Evolutionary conservation across 1,140 invertebrate genomes (phyloP).

Genomic region (Pseudomyrmex cubaensis): DNA sequence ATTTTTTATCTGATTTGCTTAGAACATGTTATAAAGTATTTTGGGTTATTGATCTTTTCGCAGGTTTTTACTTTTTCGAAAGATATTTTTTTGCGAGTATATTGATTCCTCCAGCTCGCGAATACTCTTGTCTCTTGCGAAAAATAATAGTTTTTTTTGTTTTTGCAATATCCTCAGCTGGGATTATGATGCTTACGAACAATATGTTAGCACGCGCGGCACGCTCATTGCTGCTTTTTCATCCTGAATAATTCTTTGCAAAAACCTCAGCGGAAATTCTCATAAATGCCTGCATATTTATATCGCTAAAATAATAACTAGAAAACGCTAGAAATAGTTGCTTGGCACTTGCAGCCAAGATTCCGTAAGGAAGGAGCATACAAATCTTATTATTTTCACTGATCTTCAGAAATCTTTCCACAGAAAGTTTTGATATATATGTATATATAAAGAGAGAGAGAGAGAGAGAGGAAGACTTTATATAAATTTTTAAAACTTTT

Average conservation of each 20-base stretch:
- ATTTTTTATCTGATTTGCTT: no score
- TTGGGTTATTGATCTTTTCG: neutral
- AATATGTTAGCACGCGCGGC: slow-evolving; percentile 29
- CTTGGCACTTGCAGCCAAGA: neutral
- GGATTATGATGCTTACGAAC: slow-evolving; percentile 48
- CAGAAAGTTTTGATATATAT: neutral
- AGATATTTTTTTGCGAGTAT: neutral
- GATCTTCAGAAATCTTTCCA: neutral
- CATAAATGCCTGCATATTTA: slow-evolving; percentile 32
- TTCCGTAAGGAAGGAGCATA: neutral
- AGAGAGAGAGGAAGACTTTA: neutral
- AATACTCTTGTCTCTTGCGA: slow-evolving; percentile 19
- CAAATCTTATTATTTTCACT: slow-evolving; percentile 16
- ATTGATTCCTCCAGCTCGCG: slow-evolving; percentile 24
- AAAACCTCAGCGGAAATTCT: slow-evolving; percentile 35
- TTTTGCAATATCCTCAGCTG: slow-evolving; percentile 2
- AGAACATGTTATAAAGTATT: no score
- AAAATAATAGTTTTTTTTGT: slow-evolving; percentile 52
- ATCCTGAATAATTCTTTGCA: slow-evolving; percentile 38
- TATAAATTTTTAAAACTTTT: neutral
- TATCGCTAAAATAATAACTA: slow-evolving; percentile 3
- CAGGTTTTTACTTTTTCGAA: neutral
- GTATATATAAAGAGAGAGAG: neutral
- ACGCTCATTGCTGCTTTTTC: slow-evolving; percentile 23
- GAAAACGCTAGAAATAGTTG: slow-evolving; percentile 29